Evolutionary conservation across 2,113 vertebrate species (phyloP).

Genomic region (Lepus europaeus): DNA sequence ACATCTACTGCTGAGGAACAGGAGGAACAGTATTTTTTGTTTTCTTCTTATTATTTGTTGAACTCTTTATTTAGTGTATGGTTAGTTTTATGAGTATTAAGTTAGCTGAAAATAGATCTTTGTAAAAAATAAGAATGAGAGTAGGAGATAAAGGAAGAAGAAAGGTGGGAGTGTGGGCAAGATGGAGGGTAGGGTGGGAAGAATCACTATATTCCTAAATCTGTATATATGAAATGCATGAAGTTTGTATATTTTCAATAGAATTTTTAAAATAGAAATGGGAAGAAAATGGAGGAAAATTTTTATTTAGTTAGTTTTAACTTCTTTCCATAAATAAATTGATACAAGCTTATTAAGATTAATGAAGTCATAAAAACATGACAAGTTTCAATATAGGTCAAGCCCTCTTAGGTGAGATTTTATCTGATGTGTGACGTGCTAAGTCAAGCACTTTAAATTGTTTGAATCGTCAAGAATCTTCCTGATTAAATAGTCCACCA

Average conservation of each 20-base stretch:
- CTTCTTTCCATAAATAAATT: constrained; percentile 32
- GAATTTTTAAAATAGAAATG: not conserved
- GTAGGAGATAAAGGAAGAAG: too few relatives aligned
- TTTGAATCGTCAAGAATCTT: constrained; percentile 49
- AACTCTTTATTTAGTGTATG: too few relatives aligned
- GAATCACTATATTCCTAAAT: too few relatives aligned
- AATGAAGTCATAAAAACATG: not conserved
- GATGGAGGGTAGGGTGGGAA: too few relatives aligned
- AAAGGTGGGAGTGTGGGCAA: too few relatives aligned
- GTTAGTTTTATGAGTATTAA: too few relatives aligned
- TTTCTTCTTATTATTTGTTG: too few relatives aligned
- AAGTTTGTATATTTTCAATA: not conserved
- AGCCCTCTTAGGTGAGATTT: not conserved
- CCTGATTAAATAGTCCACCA: constrained; percentile 17
- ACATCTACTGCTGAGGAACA: too few relatives aligned
- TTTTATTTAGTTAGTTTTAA: constrained; percentile 45
- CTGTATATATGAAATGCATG: too few relatives aligned
- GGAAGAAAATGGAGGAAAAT: constrained; percentile 1
- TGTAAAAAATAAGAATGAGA: too few relatives aligned
- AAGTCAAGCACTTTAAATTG: constrained; percentile 44
- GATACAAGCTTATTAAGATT: not conserved
- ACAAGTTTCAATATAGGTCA: constrained; percentile 11
- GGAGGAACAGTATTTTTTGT: too few relatives aligned
- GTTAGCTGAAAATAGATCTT: too few relatives aligned
- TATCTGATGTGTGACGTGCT: constrained; percentile 8